phyloP scores from a whole-genome alignment of 2,113 vertebrate genomes.

The Hemibates koningsi region DNA sequence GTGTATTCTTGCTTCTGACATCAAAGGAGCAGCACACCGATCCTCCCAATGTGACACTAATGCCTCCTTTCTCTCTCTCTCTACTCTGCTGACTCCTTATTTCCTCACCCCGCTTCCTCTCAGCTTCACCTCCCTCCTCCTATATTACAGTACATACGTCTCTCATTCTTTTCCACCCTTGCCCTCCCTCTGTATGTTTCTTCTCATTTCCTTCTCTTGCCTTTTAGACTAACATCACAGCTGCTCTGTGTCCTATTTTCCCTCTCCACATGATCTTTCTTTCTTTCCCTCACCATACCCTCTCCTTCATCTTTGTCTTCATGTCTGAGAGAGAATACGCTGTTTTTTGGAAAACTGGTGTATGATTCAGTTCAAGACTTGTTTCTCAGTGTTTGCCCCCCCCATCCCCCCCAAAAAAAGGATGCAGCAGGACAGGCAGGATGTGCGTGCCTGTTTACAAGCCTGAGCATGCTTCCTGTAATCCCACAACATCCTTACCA shows the following conservation, averaged over 20 bases:
- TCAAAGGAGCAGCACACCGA: slow-evolving; percentile 30
- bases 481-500: neutral
- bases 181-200: neutral
- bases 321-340: neutral
- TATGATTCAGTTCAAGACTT: neutral
- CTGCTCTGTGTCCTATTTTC: fast-evolving
- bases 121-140: neutral
- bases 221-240: neutral
- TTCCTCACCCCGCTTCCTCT: neutral
- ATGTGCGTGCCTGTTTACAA: neutral
- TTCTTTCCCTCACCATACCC: neutral
- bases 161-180: neutral
- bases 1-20: neutral
- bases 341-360: neutral
- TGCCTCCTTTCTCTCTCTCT: neutral
- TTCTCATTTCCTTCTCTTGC: neutral
- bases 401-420: neutral
- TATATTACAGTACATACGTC: fast-evolving
- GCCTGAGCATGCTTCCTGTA: neutral
- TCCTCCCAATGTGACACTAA: slow-evolving; percentile 25
- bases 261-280: neutral
- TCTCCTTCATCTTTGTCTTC: neutral
- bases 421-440: neutral
- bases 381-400: neutral
- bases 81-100: slow-evolving; percentile 2